phyloP scores from a whole-genome alignment of 2,113 vertebrate genomes.

The Bubo scandiacus region DNA sequence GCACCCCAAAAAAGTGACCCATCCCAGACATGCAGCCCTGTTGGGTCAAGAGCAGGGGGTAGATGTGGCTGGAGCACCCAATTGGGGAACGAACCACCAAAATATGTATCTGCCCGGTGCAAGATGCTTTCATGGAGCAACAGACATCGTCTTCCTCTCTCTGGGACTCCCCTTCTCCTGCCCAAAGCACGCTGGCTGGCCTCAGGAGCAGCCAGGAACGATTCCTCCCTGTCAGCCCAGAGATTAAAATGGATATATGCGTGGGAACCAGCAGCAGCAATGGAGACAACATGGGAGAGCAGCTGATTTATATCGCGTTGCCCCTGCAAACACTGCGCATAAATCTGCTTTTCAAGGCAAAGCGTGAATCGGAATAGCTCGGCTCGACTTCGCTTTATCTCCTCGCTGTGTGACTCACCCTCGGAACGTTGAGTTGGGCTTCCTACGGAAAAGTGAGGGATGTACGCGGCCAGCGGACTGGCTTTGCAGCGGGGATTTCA shows the following conservation, averaged over 20 bases:
- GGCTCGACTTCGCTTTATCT: background rate
- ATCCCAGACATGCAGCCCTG: accelerated
- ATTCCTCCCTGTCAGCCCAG: background rate
- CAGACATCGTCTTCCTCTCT: background rate
- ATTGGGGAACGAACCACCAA: background rate
- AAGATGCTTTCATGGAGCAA: background rate
- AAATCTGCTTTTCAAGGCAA: background rate
- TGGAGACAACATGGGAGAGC: background rate
- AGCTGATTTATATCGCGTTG: background rate
- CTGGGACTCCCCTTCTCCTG: background rate
- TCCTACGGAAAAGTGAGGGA: accelerated
- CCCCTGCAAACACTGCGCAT: background rate
- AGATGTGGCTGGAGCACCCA: background rate
- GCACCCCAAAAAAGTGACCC: background rate
- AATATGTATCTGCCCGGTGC: background rate
- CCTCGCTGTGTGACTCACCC: background rate
- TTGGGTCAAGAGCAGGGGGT: background rate
- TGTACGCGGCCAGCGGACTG: accelerated
- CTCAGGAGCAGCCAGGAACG: background rate
- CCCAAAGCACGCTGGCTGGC: background rate
- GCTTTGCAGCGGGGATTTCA: background rate
- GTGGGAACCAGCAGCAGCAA: background rate
- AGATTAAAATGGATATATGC: background rate
- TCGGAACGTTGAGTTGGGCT: accelerated
- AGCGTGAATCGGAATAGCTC: background rate